Evolutionary conservation across 1,140 invertebrate genomes (phyloP).

Genomic region (Physella acuta): DNA sequence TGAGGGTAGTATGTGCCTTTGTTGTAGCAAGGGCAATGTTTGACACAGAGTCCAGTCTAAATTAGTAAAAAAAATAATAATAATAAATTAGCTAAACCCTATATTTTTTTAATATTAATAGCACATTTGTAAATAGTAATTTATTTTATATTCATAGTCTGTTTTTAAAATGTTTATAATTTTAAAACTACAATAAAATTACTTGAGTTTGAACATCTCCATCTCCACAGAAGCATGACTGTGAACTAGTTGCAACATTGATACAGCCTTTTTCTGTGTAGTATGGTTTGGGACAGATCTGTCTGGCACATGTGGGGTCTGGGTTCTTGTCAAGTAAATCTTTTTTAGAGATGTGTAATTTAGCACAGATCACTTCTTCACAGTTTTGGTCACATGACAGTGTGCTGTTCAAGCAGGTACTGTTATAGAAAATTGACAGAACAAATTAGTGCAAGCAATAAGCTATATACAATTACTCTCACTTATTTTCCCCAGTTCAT

Average conservation of each 20-base stretch:
- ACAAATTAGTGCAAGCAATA: neutral
- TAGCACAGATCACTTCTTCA: conserved; percentile 8
- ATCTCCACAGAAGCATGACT: conserved; percentile 10
- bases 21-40: conserved; percentile 11
- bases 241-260: conserved; percentile 3
- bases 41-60: neutral
- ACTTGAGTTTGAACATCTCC: conserved; percentile 5
- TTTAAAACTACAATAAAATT: too few relatives aligned
- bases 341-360: neutral
- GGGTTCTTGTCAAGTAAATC: neutral
- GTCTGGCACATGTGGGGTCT: neutral
- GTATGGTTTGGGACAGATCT: conserved; percentile 10
- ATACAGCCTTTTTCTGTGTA: neutral
- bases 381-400: conserved; percentile 5
- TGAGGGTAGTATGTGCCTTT: neutral
- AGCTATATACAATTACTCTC: neutral
- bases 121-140: too few relatives aligned
- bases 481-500: too few relatives aligned
- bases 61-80: too few relatives aligned
- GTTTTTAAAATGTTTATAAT: too few relatives aligned
- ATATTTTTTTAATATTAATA: too few relatives aligned
- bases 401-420: neutral
- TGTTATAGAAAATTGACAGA: neutral
- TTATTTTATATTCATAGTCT: too few relatives aligned
- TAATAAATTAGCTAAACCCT: too few relatives aligned